These are phyloP conservation scores for Elmis aenea DNA, from an alignment of 2,888 invertebrate genomes.

Conservation along the genomic window DNA sequence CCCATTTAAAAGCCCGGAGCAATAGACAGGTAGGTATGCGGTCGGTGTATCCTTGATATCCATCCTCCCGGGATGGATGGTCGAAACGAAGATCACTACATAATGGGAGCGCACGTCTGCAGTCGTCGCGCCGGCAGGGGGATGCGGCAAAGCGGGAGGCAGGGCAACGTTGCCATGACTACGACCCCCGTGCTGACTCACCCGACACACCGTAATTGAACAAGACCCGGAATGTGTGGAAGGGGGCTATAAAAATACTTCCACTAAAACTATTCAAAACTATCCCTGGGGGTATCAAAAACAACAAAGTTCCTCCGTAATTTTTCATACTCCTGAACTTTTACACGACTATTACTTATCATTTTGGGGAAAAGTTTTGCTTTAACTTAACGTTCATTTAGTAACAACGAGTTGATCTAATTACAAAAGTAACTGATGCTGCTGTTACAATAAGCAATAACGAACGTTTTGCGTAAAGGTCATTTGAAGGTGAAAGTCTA, in stretches of 20 bases:
- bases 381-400: no score
- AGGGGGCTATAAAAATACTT: conserved; percentile 9
- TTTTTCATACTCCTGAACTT: no score
- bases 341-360: no score
- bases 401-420: no score
- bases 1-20: conserved; percentile 9
- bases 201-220: conserved; percentile 25
- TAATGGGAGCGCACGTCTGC: conserved; percentile 13
- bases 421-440: no score
- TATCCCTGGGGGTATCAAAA: conserved; percentile 6
- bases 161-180: conserved; percentile 24
- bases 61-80: conserved; percentile 9
- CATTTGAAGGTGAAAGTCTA: no score
- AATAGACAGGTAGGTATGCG: conserved; percentile 9
- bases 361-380: no score
- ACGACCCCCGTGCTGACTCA: conserved; percentile 26
- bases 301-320: no score
- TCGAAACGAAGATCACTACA: conserved; percentile 5
- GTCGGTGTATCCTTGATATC: conserved; percentile 10
- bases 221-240: conserved; percentile 20
- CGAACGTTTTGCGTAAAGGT: no score
- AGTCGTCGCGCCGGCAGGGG: conserved; percentile 17
- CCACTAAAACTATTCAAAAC: conserved; percentile 24
- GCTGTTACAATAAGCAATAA: no score
- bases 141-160: conserved; percentile 16